Evolutionary conservation across 1,140 invertebrate species (phyloP), one percentile per base, ranked within the genome.

Genomic region (Cotesia vestalis): DNA sequence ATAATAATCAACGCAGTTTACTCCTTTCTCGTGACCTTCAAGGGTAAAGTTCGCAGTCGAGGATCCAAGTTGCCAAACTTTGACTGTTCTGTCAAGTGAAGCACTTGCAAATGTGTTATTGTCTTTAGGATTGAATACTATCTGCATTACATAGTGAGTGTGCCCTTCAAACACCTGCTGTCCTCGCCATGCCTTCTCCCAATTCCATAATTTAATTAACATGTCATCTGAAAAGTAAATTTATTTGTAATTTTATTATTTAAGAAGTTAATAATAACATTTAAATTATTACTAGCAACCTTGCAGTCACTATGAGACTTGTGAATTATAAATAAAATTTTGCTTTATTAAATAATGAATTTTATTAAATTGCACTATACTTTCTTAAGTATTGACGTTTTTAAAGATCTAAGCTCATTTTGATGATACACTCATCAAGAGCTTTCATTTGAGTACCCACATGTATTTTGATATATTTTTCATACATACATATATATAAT

Each of bases 101-200:
- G 98, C 98, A 82, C 96, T 98, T 4, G 98, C 98, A 88, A 99
- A 99, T n/a, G 98, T 99, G 83, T 99, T 99, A 84, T 99, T 99
- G 83, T 99, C 98, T 85, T 99, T 99, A 0, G 98, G 98, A 88
- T 99, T 99, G 76, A 99, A 96, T 0, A 98, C 97, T 79, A 99
- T 95, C 86, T 99, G 97, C 98, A 99, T 99, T 0, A 99, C 97
- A 83, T 99, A 99, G 84, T 99, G 98, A 0, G 96, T 97, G 85
- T 99, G 98, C 0, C 98, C 96, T 81, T 98, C 97, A 83, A 98
- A 98, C 1, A 98, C 94, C 86, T 99, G 97, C 78, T 98, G 98
- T 79, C 97, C 97, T 0, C 93, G 89, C 96, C 98, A 99, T 78
- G 94, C 91, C 81, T 99, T 98, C 35, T 99, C 98, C 98, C 98